phyloP scores from a whole-genome alignment of 1,140 invertebrate species.

The Paralvinella palmiformis region DNA sequence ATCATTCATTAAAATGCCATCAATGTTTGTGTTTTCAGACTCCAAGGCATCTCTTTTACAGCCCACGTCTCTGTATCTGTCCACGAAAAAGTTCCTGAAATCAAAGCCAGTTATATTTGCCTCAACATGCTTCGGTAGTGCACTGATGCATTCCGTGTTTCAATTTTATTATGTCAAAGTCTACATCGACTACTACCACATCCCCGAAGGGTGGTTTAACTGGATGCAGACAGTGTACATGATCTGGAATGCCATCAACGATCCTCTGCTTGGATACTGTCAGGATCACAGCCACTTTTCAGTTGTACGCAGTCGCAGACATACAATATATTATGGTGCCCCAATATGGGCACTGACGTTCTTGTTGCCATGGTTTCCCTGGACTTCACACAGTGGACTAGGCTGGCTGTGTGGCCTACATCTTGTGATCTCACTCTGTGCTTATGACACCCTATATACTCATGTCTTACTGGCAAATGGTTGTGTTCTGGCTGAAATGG shows the following conservation, averaged over 20 bases:
- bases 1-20: no score
- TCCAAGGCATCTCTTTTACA: no score
- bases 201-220: slow-evolving; percentile 52
- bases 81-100: no score
- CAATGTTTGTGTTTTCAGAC: no score
- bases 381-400: slow-evolving; percentile 21
- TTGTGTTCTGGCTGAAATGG: slow-evolving; percentile 48
- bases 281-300: slow-evolving; percentile 37
- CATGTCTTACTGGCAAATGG: slow-evolving; percentile 46
- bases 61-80: no score
- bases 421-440: slow-evolving; percentile 45
- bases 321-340: slow-evolving; percentile 46
- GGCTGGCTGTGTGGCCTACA: slow-evolving; percentile 30
- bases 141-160: slow-evolving; percentile 30
- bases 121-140: slow-evolving; percentile 25
- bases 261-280: slow-evolving; percentile 51
- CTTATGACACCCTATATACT: slow-evolving; percentile 52
- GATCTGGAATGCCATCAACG: slow-evolving; percentile 53
- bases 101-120: slow-evolving; percentile 32
- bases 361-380: slow-evolving; percentile 51
- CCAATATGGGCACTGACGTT: slow-evolving; percentile 48
- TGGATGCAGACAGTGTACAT: slow-evolving; percentile 44
- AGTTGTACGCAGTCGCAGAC: slow-evolving; percentile 42
- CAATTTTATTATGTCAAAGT: slow-evolving; percentile 46
- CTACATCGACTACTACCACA: slow-evolving; percentile 49